Evolutionary conservation across 2,113 vertebrate species (phyloP).

Genomic region (Nycticorax nycticorax): DNA sequence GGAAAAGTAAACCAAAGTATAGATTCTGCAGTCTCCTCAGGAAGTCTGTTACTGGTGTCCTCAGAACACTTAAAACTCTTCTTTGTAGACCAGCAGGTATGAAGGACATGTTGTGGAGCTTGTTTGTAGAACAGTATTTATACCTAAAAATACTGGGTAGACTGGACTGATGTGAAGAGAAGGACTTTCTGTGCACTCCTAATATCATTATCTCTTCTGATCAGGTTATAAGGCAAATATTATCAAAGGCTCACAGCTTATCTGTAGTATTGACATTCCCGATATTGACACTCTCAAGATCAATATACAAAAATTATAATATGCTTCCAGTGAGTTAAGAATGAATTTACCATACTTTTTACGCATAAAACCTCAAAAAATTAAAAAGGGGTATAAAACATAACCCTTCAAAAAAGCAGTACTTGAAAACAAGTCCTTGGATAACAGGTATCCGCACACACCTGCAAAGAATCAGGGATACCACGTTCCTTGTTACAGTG

Average conservation of each 20-base stretch:
- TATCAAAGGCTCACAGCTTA: neutral
- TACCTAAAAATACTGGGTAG: slow-evolving; percentile 1
- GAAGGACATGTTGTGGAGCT: neutral
- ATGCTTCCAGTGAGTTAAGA: slow-evolving; percentile 5
- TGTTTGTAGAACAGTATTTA: neutral
- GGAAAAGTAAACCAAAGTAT: neutral
- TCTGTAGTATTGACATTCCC: slow-evolving; percentile 1
- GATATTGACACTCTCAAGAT: slow-evolving; percentile 10
- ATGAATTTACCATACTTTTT: slow-evolving; percentile 6
- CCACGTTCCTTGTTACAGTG: neutral
- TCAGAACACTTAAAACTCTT: neutral
- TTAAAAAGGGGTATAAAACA: neutral
- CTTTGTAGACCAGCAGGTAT: neutral
- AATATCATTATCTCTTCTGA: slow-evolving; percentile 18
- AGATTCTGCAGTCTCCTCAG: neutral
- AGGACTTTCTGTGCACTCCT: slow-evolving; percentile 6
- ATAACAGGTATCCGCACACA: neutral
- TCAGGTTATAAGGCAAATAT: slow-evolving; percentile 52
- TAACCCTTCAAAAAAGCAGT: neutral
- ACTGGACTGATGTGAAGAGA: slow-evolving; percentile 11
- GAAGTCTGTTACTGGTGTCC: neutral
- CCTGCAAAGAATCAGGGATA: accelerated
- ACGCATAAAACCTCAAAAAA: neutral
- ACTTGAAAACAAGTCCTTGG: neutral
- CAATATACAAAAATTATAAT: slow-evolving; percentile 49